phyloP scores from a whole-genome alignment of 1,140 invertebrate species.

The Sycophila sp. region DNA sequence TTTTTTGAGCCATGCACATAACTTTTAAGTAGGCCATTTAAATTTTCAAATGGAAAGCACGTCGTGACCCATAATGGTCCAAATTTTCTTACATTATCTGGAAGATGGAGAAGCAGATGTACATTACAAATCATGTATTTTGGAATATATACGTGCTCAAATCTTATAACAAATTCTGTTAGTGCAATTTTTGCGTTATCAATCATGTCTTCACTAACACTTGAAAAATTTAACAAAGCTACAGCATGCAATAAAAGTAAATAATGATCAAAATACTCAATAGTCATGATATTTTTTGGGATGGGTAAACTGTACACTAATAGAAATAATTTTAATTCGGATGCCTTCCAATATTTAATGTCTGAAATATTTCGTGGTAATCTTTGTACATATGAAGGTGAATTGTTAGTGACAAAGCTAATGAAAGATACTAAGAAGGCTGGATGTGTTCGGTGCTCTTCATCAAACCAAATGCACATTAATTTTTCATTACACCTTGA shows the following conservation, averaged over 20 bases:
- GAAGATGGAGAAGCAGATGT: slow-evolving; percentile 31
- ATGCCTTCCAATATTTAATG: slow-evolving; percentile 40
- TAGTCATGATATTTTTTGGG: slow-evolving; percentile 25
- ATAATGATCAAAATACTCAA: slow-evolving; percentile 39
- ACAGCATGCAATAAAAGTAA: slow-evolving; percentile 14
- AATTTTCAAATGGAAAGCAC: no score
- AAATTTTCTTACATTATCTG: slow-evolving; percentile 18
- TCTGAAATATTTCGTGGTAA: slow-evolving; percentile 33
- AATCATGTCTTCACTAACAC: neutral
- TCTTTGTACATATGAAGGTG: slow-evolving; percentile 36
- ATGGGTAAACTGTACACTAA: slow-evolving; percentile 33
- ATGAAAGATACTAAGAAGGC: slow-evolving; percentile 3
- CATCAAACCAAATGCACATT: slow-evolving; percentile 8
- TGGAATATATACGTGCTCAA: slow-evolving; percentile 17
- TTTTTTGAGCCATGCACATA: neutral
- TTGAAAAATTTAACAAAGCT: neutral
- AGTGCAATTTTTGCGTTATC: neutral
- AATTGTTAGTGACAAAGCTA: slow-evolving; percentile 16
- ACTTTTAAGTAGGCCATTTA: slow-evolving; percentile 31
- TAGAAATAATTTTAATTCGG: slow-evolving; percentile 38
- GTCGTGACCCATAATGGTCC: slow-evolving; percentile 22
- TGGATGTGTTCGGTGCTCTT: neutral
- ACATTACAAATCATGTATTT: slow-evolving; percentile 16
- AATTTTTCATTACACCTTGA: slow-evolving; percentile 12
- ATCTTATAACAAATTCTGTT: slow-evolving; percentile 16